Evolutionary conservation across 2,113 vertebrate genomes (phyloP), one percentile per base, ranked within the genome.

Genomic region (Tachysurus vachellii): DNA sequence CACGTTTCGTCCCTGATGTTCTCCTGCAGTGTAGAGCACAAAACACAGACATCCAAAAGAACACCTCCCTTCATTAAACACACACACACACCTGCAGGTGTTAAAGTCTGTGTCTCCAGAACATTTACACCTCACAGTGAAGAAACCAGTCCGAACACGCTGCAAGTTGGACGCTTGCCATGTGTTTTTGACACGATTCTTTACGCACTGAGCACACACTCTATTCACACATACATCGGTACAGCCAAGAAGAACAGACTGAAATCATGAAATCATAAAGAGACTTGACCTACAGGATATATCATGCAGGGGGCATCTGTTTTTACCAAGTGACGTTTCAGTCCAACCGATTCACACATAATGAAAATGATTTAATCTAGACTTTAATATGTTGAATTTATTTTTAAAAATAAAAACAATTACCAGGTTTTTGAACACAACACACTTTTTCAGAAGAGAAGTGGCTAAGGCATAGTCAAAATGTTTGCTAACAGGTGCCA

Each of bases 21-120:
- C 21, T 80, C 75, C 23, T 44, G 9, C 62, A 26, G 68, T 14
- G 54, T 44, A 2, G 26, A 84, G 31, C 47, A 70, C 85, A 83
- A 83, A 88, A 80, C 42, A 85, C 36, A 31, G 21, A n/a, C 47
- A 28, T 76, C 77, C 42, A 53, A 70, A 83, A 61, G 86, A 76
- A 77, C 28, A 36, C 1, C 23, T 11, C 54, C 7, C 17, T 16
- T 4, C 17, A 77, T 12, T 54, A 26, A 59, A 81, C 50, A 56
- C 36, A 19, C 42, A 47, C 47, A 70, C 36, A 61, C 36, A 56
- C 13, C 77, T 82, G 79, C 50, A 77, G n/a, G 31, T 26, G 2
- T 28, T 47, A 75, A 13, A 80, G 42, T 44, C 61, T 26, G 42
- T 73, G 57, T 71, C 68, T 62, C 56, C 59, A 75, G 44, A 76